Conservation (phyloP, 1,140 invertebrate genomes). For the Pygmarrhopalites habei region DNA sequence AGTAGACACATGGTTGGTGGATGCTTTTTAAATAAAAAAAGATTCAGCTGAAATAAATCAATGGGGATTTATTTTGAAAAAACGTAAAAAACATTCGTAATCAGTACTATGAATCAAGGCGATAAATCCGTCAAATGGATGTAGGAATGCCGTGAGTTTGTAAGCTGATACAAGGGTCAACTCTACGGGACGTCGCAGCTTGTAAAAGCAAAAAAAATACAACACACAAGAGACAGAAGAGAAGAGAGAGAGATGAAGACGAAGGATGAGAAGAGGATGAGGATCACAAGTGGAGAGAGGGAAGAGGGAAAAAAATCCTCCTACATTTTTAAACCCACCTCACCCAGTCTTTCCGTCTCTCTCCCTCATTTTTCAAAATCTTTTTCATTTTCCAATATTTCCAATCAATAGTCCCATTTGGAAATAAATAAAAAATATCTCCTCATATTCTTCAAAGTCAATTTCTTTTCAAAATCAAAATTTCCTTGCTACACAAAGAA, state of each 20-base stretch:
- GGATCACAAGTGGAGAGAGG: not conserved
- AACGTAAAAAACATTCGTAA: slow-evolving; percentile 32
- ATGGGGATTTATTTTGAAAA: slow-evolving; percentile 41
- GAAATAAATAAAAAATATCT: too few species aligned
- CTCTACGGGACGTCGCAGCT: slow-evolving; percentile 40
- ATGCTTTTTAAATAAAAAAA: slow-evolving; percentile 39
- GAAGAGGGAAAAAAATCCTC: slow-evolving; percentile 25
- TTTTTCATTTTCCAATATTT: slow-evolving; percentile 15
- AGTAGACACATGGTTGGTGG: slow-evolving; percentile 23
- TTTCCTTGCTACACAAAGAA: not conserved
- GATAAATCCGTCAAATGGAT: slow-evolving; percentile 41
- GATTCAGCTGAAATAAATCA: slow-evolving; percentile 42
- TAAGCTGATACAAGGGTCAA: slow-evolving; percentile 41
- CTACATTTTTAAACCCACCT: slow-evolving; percentile 37
- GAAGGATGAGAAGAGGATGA: too few species aligned
- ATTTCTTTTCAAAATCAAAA: not conserved
- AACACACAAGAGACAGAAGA: too few species aligned
- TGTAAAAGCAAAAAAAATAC: slow-evolving; percentile 37
- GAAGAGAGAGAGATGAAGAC: too few species aligned
- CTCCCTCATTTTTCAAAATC: too few species aligned
- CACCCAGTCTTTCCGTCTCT: too few species aligned
- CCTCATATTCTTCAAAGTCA: not conserved
- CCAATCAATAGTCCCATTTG: slow-evolving; percentile 26
- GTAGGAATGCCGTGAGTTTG: slow-evolving; percentile 41
- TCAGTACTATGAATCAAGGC: slow-evolving; percentile 41